Conservation (phyloP, 2,888 invertebrate species). For the Agrochola lota region DNA sequence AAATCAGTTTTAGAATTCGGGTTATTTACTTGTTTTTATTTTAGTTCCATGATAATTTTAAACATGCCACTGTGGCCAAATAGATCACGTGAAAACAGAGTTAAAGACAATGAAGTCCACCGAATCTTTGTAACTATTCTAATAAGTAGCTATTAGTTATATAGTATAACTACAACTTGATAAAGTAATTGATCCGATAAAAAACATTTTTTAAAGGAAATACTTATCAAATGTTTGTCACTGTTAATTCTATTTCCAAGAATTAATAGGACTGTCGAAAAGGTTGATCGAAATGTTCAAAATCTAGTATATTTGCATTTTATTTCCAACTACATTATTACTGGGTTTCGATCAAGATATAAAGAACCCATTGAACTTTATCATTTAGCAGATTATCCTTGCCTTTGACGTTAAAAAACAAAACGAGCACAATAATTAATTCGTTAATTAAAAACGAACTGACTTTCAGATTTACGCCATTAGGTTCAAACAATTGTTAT, state of each 20-base stretch:
- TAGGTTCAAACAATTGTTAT: slow-evolving; percentile 40
- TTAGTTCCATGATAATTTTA: slow-evolving; percentile 89
- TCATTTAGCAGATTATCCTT: neutral
- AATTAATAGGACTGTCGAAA: neutral
- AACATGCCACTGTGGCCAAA: slow-evolving; percentile 87
- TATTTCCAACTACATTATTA: neutral
- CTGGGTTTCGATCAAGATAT: neutral
- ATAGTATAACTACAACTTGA: no score
- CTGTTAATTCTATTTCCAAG: neutral
- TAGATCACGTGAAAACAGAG: slow-evolving; percentile 85
- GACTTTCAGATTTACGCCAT: slow-evolving; percentile 35
- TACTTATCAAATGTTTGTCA: neutral
- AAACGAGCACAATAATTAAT: neutral
- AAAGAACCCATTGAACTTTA: neutral
- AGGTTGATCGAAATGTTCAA: neutral
- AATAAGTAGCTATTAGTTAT: neutral
- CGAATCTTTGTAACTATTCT: neutral
- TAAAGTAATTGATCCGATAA: neutral
- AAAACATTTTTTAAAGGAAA: neutral
- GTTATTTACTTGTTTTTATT: slow-evolving; percentile 91
- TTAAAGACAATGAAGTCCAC: slow-evolving; percentile 28
- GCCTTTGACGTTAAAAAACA: neutral
- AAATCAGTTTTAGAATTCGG: slow-evolving; percentile 90
- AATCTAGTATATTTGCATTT: neutral
- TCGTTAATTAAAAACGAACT: slow-evolving; percentile 28